Evolutionary conservation across 2,888 invertebrate species (phyloP).

Genomic region (Caenorhabditis japonica): DNA sequence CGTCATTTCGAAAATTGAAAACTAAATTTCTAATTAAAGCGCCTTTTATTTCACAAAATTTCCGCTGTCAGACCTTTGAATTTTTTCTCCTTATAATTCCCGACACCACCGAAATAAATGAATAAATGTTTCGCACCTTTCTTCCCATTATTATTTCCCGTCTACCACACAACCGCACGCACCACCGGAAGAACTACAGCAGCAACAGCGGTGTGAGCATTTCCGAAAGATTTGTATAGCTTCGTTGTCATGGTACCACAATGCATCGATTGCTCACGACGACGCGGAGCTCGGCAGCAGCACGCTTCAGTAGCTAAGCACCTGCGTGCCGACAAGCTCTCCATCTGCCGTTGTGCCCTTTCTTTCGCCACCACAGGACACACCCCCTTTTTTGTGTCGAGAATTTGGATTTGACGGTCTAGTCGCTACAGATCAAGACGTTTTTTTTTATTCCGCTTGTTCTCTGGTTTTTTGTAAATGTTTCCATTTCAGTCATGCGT

Average conservation of each 20-base stretch:
- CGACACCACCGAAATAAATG: too few species aligned
- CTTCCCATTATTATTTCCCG: not conserved
- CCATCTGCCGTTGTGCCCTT: conserved; percentile 8
- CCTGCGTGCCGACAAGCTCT: conserved; percentile 24
- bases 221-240: conserved; percentile 40
- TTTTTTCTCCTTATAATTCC: too few species aligned
- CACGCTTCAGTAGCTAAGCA: conserved; percentile 44
- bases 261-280: too few species aligned
- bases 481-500: conserved; percentile 81
- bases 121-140: conserved; percentile 4
- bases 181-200: conserved; percentile 28
- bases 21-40: too few species aligned
- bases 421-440: too few species aligned
- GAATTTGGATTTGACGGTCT: conserved; percentile 1
- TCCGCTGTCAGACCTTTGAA: too few species aligned
- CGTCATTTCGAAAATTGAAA: too few species aligned
- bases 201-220: conserved; percentile 36
- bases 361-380: conserved; percentile 7
- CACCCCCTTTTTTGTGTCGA: conserved; percentile 13
- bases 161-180: not conserved
- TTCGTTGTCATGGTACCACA: conserved; percentile 41
- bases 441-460: not conserved
- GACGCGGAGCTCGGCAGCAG: conserved; percentile 14
- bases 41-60: too few species aligned
- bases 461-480: not conserved